Conservation (phyloP, 1,140 invertebrate species). For the Anoplolepis gracilipes region DNA sequence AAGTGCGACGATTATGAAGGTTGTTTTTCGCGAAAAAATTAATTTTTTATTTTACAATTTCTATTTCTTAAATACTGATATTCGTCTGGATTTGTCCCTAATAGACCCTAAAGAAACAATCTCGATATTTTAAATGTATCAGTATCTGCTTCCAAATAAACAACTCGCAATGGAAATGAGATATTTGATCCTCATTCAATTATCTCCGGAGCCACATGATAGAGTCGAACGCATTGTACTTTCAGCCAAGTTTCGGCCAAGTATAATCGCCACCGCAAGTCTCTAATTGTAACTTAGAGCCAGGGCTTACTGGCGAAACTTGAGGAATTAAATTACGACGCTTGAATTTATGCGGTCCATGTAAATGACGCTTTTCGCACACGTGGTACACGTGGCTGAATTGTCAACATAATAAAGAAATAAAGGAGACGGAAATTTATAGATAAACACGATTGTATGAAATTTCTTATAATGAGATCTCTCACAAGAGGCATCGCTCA, state of each 20-base stretch:
- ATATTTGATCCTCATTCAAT: constrained; percentile 36
- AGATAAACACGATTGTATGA: neutral
- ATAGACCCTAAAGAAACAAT: neutral
- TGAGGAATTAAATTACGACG: constrained; percentile 55
- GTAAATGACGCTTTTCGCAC: neutral
- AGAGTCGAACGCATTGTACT: constrained; percentile 1
- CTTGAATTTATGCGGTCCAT: neutral
- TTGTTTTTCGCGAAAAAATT: neutral
- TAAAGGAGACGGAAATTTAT: too few species aligned
- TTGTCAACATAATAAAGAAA: neutral
- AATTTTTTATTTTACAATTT: neutral
- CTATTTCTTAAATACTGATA: neutral
- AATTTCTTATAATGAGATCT: neutral
- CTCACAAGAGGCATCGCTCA: too few species aligned
- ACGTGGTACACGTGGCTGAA: too few species aligned
- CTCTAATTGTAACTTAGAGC: constrained; percentile 47
- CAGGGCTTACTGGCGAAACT: constrained; percentile 17
- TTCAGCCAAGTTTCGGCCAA: constrained; percentile 33
- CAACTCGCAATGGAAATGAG: neutral
- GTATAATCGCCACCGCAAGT: constrained; percentile 27
- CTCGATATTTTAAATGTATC: neutral
- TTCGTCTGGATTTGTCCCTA: neutral
- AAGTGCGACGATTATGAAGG: neutral
- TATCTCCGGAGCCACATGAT: constrained; percentile 23
- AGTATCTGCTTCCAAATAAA: neutral